Evolutionary conservation across 1,140 invertebrate genomes (phyloP).

Genomic region (Battus philenor): DNA sequence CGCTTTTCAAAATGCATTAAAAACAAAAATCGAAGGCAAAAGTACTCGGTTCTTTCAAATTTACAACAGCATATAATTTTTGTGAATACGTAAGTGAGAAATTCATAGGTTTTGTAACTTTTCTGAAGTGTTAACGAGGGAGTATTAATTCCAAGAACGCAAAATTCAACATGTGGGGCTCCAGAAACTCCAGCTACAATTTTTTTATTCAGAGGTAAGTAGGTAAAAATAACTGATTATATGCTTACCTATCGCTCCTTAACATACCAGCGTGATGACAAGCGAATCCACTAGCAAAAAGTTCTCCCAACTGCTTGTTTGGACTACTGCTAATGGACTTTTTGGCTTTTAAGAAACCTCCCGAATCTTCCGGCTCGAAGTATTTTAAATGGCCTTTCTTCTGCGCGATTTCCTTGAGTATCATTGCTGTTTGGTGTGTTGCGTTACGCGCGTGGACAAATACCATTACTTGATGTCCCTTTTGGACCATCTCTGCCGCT

Average conservation of each 20-base stretch:
- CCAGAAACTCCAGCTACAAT: too few species aligned
- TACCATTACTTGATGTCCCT: slow-evolving; percentile 98
- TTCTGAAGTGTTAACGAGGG: too few species aligned
- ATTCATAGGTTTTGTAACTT: too few species aligned
- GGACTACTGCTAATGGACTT: slow-evolving; percentile 82
- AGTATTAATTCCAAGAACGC: too few species aligned
- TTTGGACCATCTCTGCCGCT: slow-evolving; percentile 89
- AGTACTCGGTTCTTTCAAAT: too few species aligned
- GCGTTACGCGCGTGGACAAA: slow-evolving; percentile 99
- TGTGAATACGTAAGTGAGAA: too few species aligned
- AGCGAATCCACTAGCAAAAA: slow-evolving; percentile 93
- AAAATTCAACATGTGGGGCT: too few species aligned
- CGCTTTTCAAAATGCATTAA: too few species aligned
- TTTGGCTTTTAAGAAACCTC: slow-evolving; percentile 78
- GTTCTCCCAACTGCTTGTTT: slow-evolving; percentile 86
- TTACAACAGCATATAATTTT: too few species aligned
- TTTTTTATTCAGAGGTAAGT: too few species aligned
- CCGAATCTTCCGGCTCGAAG: slow-evolving; percentile 81
- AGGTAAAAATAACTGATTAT: not conserved
- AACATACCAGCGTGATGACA: slow-evolving; percentile 98
- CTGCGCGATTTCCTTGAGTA: slow-evolving; percentile 85
- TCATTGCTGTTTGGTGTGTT: slow-evolving; percentile 90
- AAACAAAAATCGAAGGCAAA: too few species aligned
- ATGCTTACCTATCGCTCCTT: slow-evolving; percentile 83
- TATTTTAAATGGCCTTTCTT: slow-evolving; percentile 83